Evolutionary conservation across 2,888 invertebrate species (phyloP), one percentile per base, ranked within the genome.

Genomic region (Apocheima hispidaria): DNA sequence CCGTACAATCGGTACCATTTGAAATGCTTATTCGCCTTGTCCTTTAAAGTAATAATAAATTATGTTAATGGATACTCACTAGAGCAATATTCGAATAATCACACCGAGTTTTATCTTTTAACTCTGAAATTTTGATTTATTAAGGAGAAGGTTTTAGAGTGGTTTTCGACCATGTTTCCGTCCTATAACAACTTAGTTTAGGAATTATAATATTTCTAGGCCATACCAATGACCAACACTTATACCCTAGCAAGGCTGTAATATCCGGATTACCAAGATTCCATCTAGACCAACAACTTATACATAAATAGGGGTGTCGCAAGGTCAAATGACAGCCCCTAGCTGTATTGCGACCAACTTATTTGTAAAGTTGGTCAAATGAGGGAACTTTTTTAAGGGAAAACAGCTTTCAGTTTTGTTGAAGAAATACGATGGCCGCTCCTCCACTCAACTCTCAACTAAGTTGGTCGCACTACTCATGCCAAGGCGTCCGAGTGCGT

Each of bases 401-500:
- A 10, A 9, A 4, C 9, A 0, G 1, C 9, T 43, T 26, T 16
- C 23, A 21, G 5, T 41, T 20, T 26, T 16, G 9, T 2, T 44
- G 28, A 3, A 7, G 1, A 44, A 30, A 20, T 7, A 18, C 18
- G 3, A 2, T 14, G 10, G 20, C n/a, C n/a, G 12, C 30, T 30
- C 18, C 5, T 6, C 7, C 18, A 10, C 2, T 7, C 18, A 46
- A 20, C 10, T 30, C 6, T 1, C 4, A 46, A 16, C 5, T 20
- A 30, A 18, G 1, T 20, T 30, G 46, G 30, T 9, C 7, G 14
- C 26, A 10, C 43, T 26, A 26, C 9, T 14, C 26, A 36, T 54
- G 12, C 28, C 54, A 64, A 63, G 52, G 63, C 50, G 59, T 57
- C 58, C 48, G 35, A 67, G 76, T 77, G 80, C 81, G 82, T 84